phyloP scores from a whole-genome alignment of 1,140 invertebrate species.

The Littorina saxatilis region DNA sequence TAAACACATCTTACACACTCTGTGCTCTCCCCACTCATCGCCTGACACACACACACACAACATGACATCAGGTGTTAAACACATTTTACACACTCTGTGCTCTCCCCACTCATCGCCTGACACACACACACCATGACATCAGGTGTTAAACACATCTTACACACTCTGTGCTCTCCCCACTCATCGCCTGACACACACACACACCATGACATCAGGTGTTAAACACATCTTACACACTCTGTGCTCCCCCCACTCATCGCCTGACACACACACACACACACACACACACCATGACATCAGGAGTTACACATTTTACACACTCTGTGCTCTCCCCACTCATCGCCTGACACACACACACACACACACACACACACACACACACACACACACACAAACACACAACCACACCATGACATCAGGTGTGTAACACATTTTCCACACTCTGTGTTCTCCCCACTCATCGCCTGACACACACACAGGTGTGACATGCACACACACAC shows the following conservation, averaged over 20 bases:
- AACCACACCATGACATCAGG: background rate
- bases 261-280: constrained; percentile 5
- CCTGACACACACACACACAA: background rate
- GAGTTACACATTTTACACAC: constrained; percentile 64
- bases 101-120: background rate
- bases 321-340: constrained; percentile 48
- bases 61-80: background rate
- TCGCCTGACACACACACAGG: constrained; percentile 47
- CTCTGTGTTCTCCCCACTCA: constrained; percentile 46
- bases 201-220: too few species aligned
- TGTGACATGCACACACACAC: background rate
- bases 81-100: too few species aligned
- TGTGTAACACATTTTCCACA: constrained; percentile 71
- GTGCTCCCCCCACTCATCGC: background rate
- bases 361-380: too few species aligned
- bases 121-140: too few species aligned
- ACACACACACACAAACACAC: too few species aligned
- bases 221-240: too few species aligned
- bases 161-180: background rate
- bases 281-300: background rate
- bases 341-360: constrained; percentile 51
- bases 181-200: background rate
- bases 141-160: too few species aligned
- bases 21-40: background rate
- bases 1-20: background rate